Percentiles rank a stretch among this genome's conserved stretches.
Conservation (phyloP, 2,888 invertebrate genomes). For the Geophilus truncorum region DNA sequence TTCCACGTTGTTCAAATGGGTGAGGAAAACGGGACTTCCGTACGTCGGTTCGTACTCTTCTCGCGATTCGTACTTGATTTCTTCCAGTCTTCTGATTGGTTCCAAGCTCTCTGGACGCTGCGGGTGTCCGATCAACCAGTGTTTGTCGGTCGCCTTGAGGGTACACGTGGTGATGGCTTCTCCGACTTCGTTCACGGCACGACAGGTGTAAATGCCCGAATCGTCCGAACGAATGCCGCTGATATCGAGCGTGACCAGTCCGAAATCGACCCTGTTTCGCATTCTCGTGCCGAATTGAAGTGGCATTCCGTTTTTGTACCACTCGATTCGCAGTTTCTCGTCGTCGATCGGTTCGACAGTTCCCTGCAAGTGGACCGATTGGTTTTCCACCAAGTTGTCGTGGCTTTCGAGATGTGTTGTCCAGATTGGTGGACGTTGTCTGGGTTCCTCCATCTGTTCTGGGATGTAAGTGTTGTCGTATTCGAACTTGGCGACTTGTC, state of each 20-base stretch:
- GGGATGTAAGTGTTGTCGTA: constrained; percentile 85
- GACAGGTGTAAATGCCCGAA: constrained; percentile 92
- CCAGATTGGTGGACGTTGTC: constrained; percentile 91
- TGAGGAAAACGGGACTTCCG: constrained; percentile 81
- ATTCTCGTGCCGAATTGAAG: constrained; percentile 65
- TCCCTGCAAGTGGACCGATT: constrained; percentile 79
- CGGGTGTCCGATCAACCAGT: constrained; percentile 80
- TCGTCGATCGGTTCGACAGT: constrained; percentile 87
- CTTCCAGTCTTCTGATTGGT: constrained; percentile 79
- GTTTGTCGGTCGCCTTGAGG: constrained; percentile 66
- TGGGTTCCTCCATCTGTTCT: constrained; percentile 66
- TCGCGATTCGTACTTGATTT: constrained; percentile 57
- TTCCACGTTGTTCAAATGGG: constrained; percentile 83
- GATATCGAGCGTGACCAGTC: constrained; percentile 85
- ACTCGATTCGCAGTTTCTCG: constrained; percentile 77
- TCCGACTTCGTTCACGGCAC: constrained; percentile 85
- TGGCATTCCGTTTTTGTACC: constrained; percentile 83
- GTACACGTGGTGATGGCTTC: constrained; percentile 90
- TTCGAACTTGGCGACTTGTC: constrained; percentile 84
- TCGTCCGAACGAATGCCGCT: constrained; percentile 82
- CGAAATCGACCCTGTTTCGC: constrained; percentile 93
- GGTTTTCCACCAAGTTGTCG: constrained; percentile 77
- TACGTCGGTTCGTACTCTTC: constrained; percentile 71
- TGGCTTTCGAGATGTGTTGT: constrained; percentile 82
- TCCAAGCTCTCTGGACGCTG: constrained; percentile 83